Percentiles rank a stretch among this genome's conserved stretches.
These are phyloP conservation scores for Polyommatus iphigenia DNA, from an alignment of 2,888 invertebrate species.

Conservation along the genomic window DNA sequence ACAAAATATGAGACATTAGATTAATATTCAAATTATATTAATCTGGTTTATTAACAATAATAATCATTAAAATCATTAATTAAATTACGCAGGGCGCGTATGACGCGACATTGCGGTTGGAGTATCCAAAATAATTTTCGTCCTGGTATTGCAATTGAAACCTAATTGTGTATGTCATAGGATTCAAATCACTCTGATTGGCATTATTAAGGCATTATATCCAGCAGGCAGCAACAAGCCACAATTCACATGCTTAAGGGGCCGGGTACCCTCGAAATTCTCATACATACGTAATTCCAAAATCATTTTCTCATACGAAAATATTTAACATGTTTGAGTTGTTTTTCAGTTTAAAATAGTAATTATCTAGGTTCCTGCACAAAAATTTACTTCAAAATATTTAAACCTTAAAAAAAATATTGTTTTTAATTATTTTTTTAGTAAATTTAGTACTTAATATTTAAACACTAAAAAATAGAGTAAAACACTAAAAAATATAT, in stretches of 20 bases:
- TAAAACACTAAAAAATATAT: too few relatives aligned
- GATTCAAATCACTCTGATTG: slow-evolving; percentile 13
- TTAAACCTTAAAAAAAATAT: too few relatives aligned
- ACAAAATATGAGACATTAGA: not conserved
- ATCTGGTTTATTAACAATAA: slow-evolving; percentile 24
- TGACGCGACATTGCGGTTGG: slow-evolving; percentile 22
- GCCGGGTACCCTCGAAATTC: too few relatives aligned
- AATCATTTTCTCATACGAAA: too few relatives aligned
- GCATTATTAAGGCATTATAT: slow-evolving; percentile 22
- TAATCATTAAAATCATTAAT: slow-evolving; percentile 16
- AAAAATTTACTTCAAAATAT: too few relatives aligned
- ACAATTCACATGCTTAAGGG: slow-evolving; percentile 31
- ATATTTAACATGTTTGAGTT: too few relatives aligned
- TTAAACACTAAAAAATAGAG: too few relatives aligned
- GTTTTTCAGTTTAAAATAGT: too few relatives aligned
- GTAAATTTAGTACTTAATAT: too few relatives aligned
- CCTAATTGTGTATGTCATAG: not conserved
- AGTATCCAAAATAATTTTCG: not conserved
- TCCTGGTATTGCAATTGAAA: not conserved
- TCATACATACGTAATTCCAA: too few relatives aligned
- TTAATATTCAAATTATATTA: slow-evolving; percentile 14
- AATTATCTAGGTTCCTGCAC: too few relatives aligned
- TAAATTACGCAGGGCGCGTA: not conserved
- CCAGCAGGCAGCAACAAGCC: slow-evolving; percentile 21
- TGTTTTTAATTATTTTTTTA: too few relatives aligned